Evolutionary conservation across 2,888 invertebrate genomes (phyloP).

Genomic region (Drosophila pseudotalamancana): DNA sequence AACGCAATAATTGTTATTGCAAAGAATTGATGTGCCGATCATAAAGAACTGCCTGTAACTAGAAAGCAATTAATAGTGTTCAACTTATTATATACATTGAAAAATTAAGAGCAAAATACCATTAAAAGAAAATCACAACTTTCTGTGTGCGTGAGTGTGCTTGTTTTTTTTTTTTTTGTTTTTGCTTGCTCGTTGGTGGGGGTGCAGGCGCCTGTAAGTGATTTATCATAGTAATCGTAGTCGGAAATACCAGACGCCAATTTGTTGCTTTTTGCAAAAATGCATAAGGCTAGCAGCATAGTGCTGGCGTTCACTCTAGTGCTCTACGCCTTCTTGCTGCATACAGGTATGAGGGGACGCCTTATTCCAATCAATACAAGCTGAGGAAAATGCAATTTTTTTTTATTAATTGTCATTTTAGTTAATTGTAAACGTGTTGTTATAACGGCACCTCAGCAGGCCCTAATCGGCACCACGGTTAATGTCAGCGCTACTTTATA

Average conservation of each 20-base stretch:
- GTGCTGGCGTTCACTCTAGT: conserved; percentile 31
- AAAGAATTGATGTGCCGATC: conserved; percentile 13
- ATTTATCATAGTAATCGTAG: conserved; percentile 38
- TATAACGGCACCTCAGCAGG: conserved; percentile 88
- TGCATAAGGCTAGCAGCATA: conserved; percentile 28
- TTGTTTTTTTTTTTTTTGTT: conserved; percentile 27
- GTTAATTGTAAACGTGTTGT: conserved; percentile 83
- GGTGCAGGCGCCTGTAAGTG: conserved; percentile 28
- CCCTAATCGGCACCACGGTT: conserved; percentile 89
- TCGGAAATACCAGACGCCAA: conserved; percentile 44
- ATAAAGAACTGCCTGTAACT: conserved; percentile 7
- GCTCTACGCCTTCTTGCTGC: conserved; percentile 48
- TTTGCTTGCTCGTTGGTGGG: conserved; percentile 46
- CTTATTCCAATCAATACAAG: conserved; percentile 35
- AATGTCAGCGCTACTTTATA: conserved; percentile 86
- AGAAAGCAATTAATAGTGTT: conserved; percentile 31
- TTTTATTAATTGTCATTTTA: conserved; percentile 13
- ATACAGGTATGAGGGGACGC: conserved; percentile 47
- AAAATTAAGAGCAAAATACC: conserved; percentile 16
- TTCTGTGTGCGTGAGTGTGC: conserved; percentile 39
- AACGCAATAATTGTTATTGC: conserved; percentile 60
- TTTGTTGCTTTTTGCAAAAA: conserved; percentile 40
- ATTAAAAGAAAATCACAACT: conserved; percentile 6
- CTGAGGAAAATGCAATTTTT: conserved; percentile 3
- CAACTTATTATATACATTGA: background rate